A percentile compares a stretch with the other conserved stretches of the same genome.
These are phyloP conservation scores for Rhinolophus sinicus DNA, from an alignment of 2,113 vertebrate species.

Conservation along the genomic window DNA sequence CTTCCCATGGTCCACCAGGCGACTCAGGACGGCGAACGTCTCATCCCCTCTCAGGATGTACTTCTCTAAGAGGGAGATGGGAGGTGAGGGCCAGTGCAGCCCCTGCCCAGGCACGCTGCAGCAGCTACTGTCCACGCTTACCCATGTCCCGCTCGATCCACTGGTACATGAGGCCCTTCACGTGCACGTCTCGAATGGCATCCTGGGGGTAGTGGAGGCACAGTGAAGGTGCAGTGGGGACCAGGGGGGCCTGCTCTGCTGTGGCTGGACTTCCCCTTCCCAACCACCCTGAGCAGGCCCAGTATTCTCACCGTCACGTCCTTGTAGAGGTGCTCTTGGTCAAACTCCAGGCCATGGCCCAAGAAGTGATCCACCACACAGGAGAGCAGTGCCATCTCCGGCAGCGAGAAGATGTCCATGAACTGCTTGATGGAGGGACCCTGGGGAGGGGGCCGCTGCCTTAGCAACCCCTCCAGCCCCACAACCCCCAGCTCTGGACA, in stretches of 20 bases:
- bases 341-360: conserved; percentile 87
- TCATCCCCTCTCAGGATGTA: conserved; percentile 89
- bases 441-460: conserved; percentile 55
- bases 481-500: neutral
- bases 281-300: neutral
- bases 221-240: neutral
- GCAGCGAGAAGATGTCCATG: conserved; percentile 91
- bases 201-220: conserved; percentile 80
- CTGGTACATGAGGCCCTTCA: conserved; percentile 91
- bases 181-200: conserved; percentile 88
- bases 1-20: conserved; percentile 88
- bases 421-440: conserved; percentile 90
- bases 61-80: conserved; percentile 79
- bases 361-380: conserved; percentile 90
- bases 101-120: neutral
- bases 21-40: conserved; percentile 87
- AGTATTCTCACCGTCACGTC: conserved; percentile 86
- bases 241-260: neutral
- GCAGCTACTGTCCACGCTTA: conserved; percentile 66
- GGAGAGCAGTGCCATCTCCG: conserved; percentile 89
- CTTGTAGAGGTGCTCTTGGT: conserved; percentile 89
- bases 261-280: neutral
- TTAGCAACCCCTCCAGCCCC: neutral
- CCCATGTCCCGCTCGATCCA: conserved; percentile 90
- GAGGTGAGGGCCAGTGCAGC: neutral